Evolutionary conservation across 2,797 vertebrate species (phyloP).

Genomic region (Phyllotis vaccarum): DNA sequence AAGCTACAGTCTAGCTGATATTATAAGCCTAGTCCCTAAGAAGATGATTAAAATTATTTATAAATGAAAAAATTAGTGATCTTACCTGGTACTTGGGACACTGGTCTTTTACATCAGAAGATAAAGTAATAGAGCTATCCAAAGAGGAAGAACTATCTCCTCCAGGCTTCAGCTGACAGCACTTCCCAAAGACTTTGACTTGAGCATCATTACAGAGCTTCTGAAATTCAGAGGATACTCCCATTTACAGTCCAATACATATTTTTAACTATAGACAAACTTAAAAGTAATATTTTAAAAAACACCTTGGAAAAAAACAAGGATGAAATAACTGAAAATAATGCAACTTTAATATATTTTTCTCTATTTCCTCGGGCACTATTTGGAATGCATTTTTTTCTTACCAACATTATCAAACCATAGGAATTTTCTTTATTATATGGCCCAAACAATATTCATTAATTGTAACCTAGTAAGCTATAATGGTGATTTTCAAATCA

Average conservation of each 20-base stretch:
- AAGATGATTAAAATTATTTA: conserved; percentile 12
- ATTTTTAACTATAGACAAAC: conserved; percentile 1
- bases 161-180: conserved; percentile 95
- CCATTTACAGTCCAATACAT: conserved; percentile 46
- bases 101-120: conserved; percentile 91
- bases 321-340: conserved; percentile 57
- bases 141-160: conserved; percentile 97
- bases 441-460: conserved; percentile 2
- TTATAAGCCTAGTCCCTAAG: background rate
- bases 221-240: conserved; percentile 86
- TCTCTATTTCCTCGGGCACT: background rate
- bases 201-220: conserved; percentile 93
- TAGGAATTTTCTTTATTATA: conserved; percentile 7
- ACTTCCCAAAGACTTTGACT: conserved; percentile 95
- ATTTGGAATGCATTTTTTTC: conserved; percentile 7
- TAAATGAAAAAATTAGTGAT: conserved; percentile 25
- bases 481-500: conserved; percentile 46
- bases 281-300: conserved; percentile 12
- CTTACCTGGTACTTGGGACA: conserved; percentile 92
- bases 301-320: conserved; percentile 38
- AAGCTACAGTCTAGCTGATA: background rate
- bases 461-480: conserved; percentile 3
- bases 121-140: conserved; percentile 94
- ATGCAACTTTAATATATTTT: conserved; percentile 29
- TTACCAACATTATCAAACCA: conserved; percentile 12